Conservation (phyloP, 2,888 invertebrate genomes). For the Erebia epiphron region DNA sequence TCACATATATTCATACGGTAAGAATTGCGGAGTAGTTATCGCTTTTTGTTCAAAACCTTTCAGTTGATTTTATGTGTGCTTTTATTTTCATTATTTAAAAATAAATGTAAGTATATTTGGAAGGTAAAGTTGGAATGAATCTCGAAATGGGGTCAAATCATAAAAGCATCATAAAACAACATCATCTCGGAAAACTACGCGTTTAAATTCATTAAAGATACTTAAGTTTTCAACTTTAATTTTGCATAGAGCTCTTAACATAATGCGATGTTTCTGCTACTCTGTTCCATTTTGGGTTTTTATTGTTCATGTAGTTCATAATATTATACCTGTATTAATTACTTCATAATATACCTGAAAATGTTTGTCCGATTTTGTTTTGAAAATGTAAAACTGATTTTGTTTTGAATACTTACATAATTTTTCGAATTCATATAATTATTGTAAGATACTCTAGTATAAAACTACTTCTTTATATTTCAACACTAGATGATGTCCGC, state of each 20-base stretch:
- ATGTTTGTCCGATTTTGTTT: too few relatives aligned
- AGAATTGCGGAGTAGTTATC: background rate
- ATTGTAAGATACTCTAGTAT: too few relatives aligned
- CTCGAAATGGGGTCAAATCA: conserved; percentile 9
- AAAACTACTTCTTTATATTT: too few relatives aligned
- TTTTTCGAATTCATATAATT: background rate
- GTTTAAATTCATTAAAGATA: conserved; percentile 4
- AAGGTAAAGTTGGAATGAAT: background rate
- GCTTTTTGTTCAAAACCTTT: background rate
- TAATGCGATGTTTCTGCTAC: background rate
- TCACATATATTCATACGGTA: background rate
- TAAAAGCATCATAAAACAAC: conserved; percentile 1
- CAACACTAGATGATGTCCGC: too few relatives aligned
- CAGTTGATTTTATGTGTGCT: background rate
- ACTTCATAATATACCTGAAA: too few relatives aligned
- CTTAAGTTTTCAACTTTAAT: conserved; percentile 2
- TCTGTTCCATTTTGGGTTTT: background rate
- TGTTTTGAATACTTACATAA: too few relatives aligned
- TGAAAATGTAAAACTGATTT: too few relatives aligned
- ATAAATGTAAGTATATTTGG: background rate
- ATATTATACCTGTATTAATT: too few relatives aligned
- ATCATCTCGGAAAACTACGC: conserved; percentile 1
- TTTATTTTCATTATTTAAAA: conserved; percentile 8
- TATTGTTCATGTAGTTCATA: too few relatives aligned
- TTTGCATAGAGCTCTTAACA: background rate